Conservation (phyloP, 2,888 invertebrate genomes). For the Papilio demoleus region DNA sequence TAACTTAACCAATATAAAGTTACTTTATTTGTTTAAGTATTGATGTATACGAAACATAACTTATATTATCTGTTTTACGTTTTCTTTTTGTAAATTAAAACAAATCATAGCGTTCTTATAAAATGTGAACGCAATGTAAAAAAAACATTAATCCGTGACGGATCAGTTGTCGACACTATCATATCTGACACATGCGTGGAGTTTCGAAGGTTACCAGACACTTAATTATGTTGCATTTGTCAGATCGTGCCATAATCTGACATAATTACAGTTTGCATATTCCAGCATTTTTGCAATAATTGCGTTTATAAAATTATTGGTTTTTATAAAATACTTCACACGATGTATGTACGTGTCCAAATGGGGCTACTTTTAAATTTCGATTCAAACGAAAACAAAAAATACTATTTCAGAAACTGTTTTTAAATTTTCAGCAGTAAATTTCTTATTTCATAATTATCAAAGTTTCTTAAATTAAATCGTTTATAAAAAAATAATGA, state of each 20-base stretch:
- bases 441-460: not conserved
- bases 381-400: too few species aligned
- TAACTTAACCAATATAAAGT: too few species aligned
- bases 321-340: not conserved
- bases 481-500: not conserved
- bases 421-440: too few species aligned
- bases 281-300: not conserved
- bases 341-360: too few species aligned
- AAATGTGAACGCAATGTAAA: not conserved
- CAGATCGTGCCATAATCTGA: conserved; percentile 14
- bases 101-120: not conserved
- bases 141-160: not conserved
- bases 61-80: too few species aligned
- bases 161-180: conserved; percentile 9
- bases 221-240: conserved; percentile 8
- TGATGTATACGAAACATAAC: too few species aligned
- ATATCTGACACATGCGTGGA: not conserved
- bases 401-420: too few species aligned
- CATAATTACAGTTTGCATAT: conserved; percentile 25
- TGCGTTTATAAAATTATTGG: not conserved
- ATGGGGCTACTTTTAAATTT: too few species aligned
- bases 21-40: not conserved
- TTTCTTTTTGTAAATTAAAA: too few species aligned
- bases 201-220: conserved; percentile 14
- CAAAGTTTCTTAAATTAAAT: not conserved